Evolutionary conservation across 2,797 vertebrate species (phyloP), one percentile per base, ranked within the genome.

Genomic region (Cottoperca gobio): DNA sequence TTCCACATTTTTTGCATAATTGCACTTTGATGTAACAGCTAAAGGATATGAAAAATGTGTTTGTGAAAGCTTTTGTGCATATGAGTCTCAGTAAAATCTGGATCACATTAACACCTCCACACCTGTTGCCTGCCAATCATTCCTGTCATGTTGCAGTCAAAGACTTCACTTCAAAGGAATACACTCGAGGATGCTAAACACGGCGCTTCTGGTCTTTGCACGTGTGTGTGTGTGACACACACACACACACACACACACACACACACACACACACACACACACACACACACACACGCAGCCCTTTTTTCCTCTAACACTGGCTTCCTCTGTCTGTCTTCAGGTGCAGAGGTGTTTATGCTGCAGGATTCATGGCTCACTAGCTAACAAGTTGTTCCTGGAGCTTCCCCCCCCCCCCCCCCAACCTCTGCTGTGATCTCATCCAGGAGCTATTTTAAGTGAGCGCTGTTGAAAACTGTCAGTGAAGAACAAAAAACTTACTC

Each of bases 71-170:
- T 23, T 23, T 2, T 61, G 55, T 62, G 45, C 14, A n/a, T 49
- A 14, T 24, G 26, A 37, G 54, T 70, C 40, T 70, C 43, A 26
- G 35, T 53, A 35, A 75, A 49, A 75, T 83, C 71, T 89, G 89
- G 81, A 70, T 50, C 14, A 33, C 57, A 85, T 90, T 78, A 81
- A 73, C 76, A 73, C 70, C 48, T 68, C 45, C 37, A 59, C 85
- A 89, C 79, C 83, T 88, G 83, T 55, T 84, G 58, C 60, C 57
- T 80, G 80, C 65, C 84, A 76, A 43, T 85, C 61, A 76, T 46
- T 74, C 57, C 43, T 64, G 62, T 70, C 62, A 55, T 45, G 50
- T 16, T 76, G 63, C 70, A 46, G 58, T 82, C 46, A 67, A 74
- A 73, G 63, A 49, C 48, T 69, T 70, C 31, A 55, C 85, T 85